phyloP scores from a whole-genome alignment of 2,888 invertebrate genomes.

The Fragum whitleyi region DNA sequence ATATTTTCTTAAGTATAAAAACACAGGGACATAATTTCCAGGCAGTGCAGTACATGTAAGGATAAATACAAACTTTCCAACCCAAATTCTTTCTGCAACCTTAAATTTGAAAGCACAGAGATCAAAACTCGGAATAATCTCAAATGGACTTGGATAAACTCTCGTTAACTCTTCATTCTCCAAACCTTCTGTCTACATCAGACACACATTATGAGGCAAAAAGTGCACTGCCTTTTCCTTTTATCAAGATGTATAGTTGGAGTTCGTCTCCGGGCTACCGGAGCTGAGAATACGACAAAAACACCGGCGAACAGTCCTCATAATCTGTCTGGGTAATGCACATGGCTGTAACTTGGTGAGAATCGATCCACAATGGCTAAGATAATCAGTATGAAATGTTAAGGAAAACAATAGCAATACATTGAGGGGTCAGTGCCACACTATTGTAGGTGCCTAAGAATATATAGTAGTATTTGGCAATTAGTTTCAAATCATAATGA shows the following conservation, averaged over 20 bases:
- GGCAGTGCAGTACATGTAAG: no score
- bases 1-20: no score
- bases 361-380: constrained; percentile 79
- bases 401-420: constrained; percentile 71
- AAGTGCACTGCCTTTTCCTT: neutral
- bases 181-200: neutral
- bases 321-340: constrained; percentile 81
- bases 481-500: no score
- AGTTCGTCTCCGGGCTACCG: constrained; percentile 42
- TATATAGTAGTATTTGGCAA: neutral
- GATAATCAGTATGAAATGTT: constrained; percentile 80
- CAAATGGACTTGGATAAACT: neutral
- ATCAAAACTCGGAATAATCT: neutral
- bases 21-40: no score
- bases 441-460: neutral
- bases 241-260: constrained; percentile 50
- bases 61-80: no score
- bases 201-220: no score
- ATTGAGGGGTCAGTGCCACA: neutral
- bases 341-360: constrained; percentile 82
- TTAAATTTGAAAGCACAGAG: neutral
- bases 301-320: constrained; percentile 68
- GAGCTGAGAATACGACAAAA: constrained; percentile 60
- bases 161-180: neutral
- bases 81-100: neutral